Conservation (phyloP, 2,797 vertebrate species). For the Ataeniobius toweri region DNA sequence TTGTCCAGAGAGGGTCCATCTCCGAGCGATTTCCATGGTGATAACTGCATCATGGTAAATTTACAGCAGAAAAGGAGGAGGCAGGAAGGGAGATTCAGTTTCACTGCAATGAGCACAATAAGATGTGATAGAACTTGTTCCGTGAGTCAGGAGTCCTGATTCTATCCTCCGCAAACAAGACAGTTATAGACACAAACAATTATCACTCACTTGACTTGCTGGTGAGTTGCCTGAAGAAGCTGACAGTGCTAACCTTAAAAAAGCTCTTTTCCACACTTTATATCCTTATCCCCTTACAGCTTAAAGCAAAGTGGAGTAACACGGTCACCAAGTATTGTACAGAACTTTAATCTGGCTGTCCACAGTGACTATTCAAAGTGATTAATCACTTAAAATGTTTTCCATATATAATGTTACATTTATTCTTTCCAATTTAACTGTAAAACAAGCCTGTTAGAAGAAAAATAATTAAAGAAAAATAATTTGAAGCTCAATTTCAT, state of each 20-base stretch:
- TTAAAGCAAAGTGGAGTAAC: not conserved
- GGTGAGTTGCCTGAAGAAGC: not conserved
- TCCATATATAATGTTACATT: not conserved
- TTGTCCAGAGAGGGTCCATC: slow-evolving; percentile 73
- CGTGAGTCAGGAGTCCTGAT: slow-evolving; percentile 9
- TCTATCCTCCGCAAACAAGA: not conserved
- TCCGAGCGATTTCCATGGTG: slow-evolving; percentile 73
- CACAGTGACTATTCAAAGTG: not conserved
- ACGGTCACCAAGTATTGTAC: too few relatives aligned
- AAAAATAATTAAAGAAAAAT: not conserved
- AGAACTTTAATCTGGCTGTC: not conserved
- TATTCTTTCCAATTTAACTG: not conserved
- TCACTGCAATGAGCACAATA: slow-evolving; percentile 28
- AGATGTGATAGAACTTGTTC: slow-evolving; percentile 11
- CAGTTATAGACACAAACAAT: not conserved
- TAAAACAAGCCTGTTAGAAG: not conserved
- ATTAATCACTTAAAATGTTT: not conserved
- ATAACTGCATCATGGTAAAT: slow-evolving; percentile 76
- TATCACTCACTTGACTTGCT: not conserved
- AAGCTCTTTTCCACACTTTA: not conserved
- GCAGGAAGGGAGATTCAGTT: slow-evolving; percentile 33
- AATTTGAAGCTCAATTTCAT: not conserved
- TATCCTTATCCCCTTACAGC: not conserved
- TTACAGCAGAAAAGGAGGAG: slow-evolving; percentile 39
- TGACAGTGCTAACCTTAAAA: not conserved